phyloP scores from a whole-genome alignment of 1,140 invertebrate genomes.

The Achatina immaculata region DNA sequence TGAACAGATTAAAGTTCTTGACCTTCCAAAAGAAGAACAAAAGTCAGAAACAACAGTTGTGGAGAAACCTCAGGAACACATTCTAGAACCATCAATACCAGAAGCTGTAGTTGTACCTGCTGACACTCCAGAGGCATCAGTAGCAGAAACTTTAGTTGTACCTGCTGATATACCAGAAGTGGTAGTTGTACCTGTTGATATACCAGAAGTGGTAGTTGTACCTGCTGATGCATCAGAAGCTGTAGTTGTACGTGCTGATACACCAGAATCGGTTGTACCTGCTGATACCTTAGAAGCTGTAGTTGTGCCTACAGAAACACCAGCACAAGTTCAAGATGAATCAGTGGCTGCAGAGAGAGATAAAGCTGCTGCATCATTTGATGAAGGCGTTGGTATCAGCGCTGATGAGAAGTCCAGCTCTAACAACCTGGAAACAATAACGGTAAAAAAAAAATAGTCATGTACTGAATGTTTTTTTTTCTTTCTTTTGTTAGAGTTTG shows the following conservation, averaged over 20 bases:
- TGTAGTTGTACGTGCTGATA: too few relatives aligned
- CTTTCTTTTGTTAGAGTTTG: too few relatives aligned
- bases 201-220: not conserved
- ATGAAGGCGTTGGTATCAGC: conserved; percentile 8
- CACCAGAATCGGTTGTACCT: too few relatives aligned
- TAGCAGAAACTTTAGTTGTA: not conserved
- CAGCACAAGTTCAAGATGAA: not conserved
- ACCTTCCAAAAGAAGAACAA: not conserved
- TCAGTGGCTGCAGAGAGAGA: not conserved
- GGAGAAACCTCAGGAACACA: not conserved
- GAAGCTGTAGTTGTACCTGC: not conserved
- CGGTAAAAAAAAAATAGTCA: too few relatives aligned
- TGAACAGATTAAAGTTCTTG: not conserved
- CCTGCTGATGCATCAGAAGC: too few relatives aligned
- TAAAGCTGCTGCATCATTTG: not conserved
- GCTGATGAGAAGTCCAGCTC: conserved; percentile 19
- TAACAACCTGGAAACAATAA: not conserved
- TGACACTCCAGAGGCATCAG: not conserved
- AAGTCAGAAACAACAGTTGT: not conserved
- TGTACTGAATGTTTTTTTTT: too few relatives aligned
- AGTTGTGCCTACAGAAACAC: not conserved
- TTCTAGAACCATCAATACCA: not conserved
- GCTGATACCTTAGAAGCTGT: too few relatives aligned
- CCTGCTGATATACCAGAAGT: not conserved
- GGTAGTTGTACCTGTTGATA: too few relatives aligned